A percentile compares a stretch with the other conserved stretches of the same genome.
These are phyloP conservation scores for Drosophila bocqueti DNA, from an alignment of 1,140 invertebrate species.

Conservation along the genomic window DNA sequence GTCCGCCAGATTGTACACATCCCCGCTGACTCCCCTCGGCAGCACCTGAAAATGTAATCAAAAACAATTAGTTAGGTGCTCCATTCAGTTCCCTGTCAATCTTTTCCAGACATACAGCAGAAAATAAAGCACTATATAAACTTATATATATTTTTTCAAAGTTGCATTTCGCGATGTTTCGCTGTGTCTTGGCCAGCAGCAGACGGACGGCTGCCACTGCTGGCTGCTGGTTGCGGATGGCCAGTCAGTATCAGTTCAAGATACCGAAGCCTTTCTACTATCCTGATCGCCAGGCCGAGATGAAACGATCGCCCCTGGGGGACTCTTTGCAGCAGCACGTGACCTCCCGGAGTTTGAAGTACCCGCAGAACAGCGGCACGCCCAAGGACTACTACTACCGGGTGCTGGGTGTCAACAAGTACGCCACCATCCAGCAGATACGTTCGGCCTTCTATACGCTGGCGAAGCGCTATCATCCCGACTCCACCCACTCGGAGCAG, in stretches of 20 bases:
- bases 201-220: too few relatives aligned
- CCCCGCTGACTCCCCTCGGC: conserved; percentile 94
- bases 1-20: conserved; percentile 96
- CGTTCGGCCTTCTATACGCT: conserved; percentile 93
- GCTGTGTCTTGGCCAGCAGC: conserved; percentile 6
- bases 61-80: neutral
- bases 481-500: conserved; percentile 88
- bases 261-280: conserved; percentile 59
- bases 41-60: conserved; percentile 86
- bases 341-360: conserved; percentile 16
- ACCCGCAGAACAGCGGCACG: conserved; percentile 44
- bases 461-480: conserved; percentile 90
- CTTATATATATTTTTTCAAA: conserved; percentile 24
- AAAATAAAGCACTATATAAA: neutral
- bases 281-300: conserved; percentile 66
- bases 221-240: conserved; percentile 35
- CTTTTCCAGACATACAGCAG: conserved; percentile 8
- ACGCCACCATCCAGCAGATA: conserved; percentile 91
- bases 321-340: conserved; percentile 7
- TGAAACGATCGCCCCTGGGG: conserved; percentile 21
- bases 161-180: conserved; percentile 50
- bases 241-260: conserved; percentile 74
- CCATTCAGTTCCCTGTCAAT: conserved; percentile 15
- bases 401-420: conserved; percentile 91
- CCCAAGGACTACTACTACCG: conserved; percentile 95